Conservation (phyloP, 2,888 invertebrate species). For the Volucella zonaria region DNA sequence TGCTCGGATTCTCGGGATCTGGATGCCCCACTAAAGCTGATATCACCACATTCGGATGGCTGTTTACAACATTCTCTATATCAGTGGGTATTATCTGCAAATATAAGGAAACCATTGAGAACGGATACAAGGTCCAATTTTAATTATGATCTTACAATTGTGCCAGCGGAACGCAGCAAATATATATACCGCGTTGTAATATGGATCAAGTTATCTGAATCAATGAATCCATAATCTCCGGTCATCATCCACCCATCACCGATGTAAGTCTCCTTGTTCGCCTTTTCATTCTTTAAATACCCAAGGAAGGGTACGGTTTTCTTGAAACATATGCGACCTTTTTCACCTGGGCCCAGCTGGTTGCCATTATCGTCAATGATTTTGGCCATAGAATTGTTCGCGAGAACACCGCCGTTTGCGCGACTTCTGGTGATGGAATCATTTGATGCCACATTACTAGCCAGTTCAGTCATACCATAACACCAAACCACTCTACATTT, state of each 20-base stretch:
- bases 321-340: slow-evolving; percentile 67
- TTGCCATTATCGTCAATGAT: slow-evolving; percentile 61
- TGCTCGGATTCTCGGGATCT: not conserved
- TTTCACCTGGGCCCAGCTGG: slow-evolving; percentile 57
- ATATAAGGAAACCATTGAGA: not conserved
- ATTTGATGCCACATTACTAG: slow-evolving; percentile 68
- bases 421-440: slow-evolving; percentile 27
- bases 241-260: slow-evolving; percentile 64
- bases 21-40: slow-evolving; percentile 63
- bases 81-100: slow-evolving; percentile 69
- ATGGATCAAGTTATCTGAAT: slow-evolving; percentile 56
- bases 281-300: slow-evolving; percentile 49
- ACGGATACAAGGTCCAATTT: not conserved
- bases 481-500: slow-evolving; percentile 59
- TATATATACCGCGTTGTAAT: slow-evolving; percentile 61
- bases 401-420: slow-evolving; percentile 62
- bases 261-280: slow-evolving; percentile 26
- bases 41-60: slow-evolving; percentile 41
- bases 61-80: slow-evolving; percentile 62
- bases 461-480: slow-evolving; percentile 74
- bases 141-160: slow-evolving; percentile 58
- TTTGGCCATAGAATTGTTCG: slow-evolving; percentile 64
- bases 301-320: slow-evolving; percentile 66
- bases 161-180: slow-evolving; percentile 51
- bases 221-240: slow-evolving; percentile 72